These are phyloP conservation scores for Botia almorhae DNA, from an alignment of 2,797 vertebrate genomes.

Conservation along the genomic window DNA sequence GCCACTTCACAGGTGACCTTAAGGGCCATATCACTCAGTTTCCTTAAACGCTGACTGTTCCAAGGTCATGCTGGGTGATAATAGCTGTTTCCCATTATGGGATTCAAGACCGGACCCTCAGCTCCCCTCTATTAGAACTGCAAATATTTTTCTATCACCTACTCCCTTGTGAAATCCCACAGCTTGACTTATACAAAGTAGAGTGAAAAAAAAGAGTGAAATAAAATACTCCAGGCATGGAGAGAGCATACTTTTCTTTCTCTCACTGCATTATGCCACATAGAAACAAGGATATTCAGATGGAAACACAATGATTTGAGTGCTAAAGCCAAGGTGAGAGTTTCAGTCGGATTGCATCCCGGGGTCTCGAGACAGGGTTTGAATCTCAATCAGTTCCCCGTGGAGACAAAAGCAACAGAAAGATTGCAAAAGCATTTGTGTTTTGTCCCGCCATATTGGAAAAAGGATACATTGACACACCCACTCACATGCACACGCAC, in stretches of 20 bases:
- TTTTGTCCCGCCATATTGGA: conserved; percentile 20
- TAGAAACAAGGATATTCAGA: conserved; percentile 3
- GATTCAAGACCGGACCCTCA: conserved; percentile 43
- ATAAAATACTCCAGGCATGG: conserved; percentile 23
- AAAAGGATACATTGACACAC: conserved; percentile 14
- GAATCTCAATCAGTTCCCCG: conserved; percentile 37
- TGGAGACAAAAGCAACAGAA: conserved; percentile 19
- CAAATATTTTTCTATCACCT: conserved; percentile 45
- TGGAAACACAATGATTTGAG: conserved; percentile 11
- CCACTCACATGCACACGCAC: conserved; percentile 31
- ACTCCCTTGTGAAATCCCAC: conserved; percentile 17
- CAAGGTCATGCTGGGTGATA: conserved; percentile 68
- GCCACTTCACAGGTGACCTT: conserved; percentile 44
- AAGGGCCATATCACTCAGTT: conserved; percentile 57
- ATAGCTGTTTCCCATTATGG: conserved; percentile 70
- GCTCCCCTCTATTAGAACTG: conserved; percentile 38
- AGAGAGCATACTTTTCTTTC: conserved; percentile 5
- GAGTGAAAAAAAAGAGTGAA: conserved; percentile 6
- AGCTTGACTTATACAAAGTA: conserved; percentile 14
- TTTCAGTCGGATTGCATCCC: conserved; percentile 9
- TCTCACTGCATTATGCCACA: not conserved
- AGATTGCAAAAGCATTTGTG: conserved; percentile 23
- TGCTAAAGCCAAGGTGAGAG: conserved; percentile 15
- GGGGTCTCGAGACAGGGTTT: not conserved
- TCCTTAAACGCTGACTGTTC: conserved; percentile 68